Percentiles rank a stretch among this genome's conserved stretches.
These are phyloP conservation scores for Dryas iulia DNA, from an alignment of 1,140 invertebrate genomes.

Conservation along the genomic window DNA sequence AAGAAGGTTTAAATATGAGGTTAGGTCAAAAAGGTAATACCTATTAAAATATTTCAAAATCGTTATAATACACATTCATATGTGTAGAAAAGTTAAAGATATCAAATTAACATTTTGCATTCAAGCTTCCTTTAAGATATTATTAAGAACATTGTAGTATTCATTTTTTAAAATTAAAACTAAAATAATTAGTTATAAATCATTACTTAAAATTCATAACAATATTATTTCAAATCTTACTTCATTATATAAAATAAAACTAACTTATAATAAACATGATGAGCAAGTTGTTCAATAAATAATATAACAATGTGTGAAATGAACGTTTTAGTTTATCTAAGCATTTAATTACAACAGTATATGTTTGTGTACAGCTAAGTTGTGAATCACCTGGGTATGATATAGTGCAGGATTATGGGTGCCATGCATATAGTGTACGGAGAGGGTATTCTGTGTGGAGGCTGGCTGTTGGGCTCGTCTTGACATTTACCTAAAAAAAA, in stretches of 20 bases:
- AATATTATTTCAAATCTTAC: not conserved
- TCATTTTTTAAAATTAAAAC: not conserved
- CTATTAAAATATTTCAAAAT: slow-evolving; percentile 13
- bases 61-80: not conserved
- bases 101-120: not conserved
- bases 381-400: slow-evolving; percentile 69
- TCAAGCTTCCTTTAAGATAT: too few species aligned
- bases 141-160: not conserved
- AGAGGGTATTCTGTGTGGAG: slow-evolving; percentile 38
- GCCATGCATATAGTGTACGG: slow-evolving; percentile 33
- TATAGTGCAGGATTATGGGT: slow-evolving; percentile 48
- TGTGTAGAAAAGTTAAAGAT: not conserved
- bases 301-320: slow-evolving; percentile 31
- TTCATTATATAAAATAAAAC: slow-evolving; percentile 6
- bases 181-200: not conserved
- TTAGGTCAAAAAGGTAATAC: slow-evolving; percentile 10
- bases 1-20: slow-evolving; percentile 11
- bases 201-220: not conserved
- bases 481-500: slow-evolving; percentile 68
- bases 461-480: slow-evolving; percentile 59
- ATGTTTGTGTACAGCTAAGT: not conserved
- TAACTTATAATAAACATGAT: slow-evolving; percentile 17
- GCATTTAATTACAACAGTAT: slow-evolving; percentile 28
- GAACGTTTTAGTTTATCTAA: slow-evolving; percentile 26
- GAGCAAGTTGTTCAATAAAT: slow-evolving; percentile 25